Percentiles rank a stretch among this genome's conserved stretches.
Evolutionary conservation across 2,888 invertebrate genomes (phyloP).

Genomic region (Ectobius pallidus): DNA sequence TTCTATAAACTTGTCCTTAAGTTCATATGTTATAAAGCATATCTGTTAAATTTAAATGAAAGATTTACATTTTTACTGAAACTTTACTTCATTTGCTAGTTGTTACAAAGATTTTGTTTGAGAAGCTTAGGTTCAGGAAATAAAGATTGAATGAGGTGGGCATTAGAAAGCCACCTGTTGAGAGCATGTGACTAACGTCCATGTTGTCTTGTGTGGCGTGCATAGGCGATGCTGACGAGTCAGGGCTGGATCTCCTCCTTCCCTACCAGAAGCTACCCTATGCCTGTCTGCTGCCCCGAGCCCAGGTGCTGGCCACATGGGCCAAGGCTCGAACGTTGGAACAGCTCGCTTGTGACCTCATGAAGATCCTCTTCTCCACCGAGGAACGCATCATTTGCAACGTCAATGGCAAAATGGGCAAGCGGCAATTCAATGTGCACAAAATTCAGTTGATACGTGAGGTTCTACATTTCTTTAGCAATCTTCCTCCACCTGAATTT

Average conservation of each 20-base stretch:
- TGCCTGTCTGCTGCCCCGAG: conserved; percentile 55
- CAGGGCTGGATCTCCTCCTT: conserved; percentile 29
- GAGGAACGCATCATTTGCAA: conserved; percentile 57
- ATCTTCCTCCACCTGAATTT: conserved; percentile 54
- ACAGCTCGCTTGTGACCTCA: conserved; percentile 57
- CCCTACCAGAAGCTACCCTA: conserved; percentile 56
- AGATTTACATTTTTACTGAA: no score
- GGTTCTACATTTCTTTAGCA: conserved; percentile 55
- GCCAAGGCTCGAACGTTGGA: conserved; percentile 56
- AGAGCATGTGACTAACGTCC: conserved; percentile 38
- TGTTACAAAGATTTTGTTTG: no score
- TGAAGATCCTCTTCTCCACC: conserved; percentile 57
- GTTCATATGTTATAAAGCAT: no score
- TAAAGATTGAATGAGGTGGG: conserved; percentile 1
- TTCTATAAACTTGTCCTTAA: no score
- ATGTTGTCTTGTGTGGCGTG: conserved; percentile 38
- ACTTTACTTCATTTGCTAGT: no score
- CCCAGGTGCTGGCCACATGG: conserved; percentile 56
- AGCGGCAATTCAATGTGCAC: conserved; percentile 56
- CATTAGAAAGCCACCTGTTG: conserved; percentile 24
- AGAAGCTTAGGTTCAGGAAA: no score
- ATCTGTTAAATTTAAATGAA: no score
- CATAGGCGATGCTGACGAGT: conserved; percentile 34
- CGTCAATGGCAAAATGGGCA: conserved; percentile 58
- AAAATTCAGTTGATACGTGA: conserved; percentile 56